A percentile compares a stretch with the other conserved stretches of the same genome.
These are phyloP conservation scores for Perithous albicinctus DNA, from an alignment of 2,888 invertebrate species.

Conservation along the genomic window DNA sequence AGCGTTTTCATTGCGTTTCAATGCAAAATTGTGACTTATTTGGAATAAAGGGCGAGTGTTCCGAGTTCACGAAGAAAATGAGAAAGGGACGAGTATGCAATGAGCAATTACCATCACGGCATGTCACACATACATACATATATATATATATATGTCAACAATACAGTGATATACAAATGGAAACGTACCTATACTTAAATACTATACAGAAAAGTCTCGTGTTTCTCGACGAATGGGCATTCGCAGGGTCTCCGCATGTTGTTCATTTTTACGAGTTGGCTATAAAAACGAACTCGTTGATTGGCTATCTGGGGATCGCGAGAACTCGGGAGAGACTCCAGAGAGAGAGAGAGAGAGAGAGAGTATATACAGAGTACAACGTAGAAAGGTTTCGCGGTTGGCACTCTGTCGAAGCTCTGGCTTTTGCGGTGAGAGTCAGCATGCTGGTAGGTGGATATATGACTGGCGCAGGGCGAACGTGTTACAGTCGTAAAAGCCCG, in stretches of 20 bases:
- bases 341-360: too few relatives aligned
- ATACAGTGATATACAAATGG: constrained; percentile 31
- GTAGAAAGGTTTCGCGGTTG: constrained; percentile 23
- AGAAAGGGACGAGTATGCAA: neutral
- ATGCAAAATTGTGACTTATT: neutral
- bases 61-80: constrained; percentile 6
- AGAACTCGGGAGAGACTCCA: constrained; percentile 29
- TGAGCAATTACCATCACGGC: constrained; percentile 41
- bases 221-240: constrained; percentile 42
- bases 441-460: neutral
- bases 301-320: constrained; percentile 54
- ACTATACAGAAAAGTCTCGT: neutral
- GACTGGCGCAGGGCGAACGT: constrained; percentile 15
- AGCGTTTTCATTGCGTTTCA: neutral
- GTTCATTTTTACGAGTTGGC: constrained; percentile 58
- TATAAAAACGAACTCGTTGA: constrained; percentile 62
- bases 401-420: constrained; percentile 32
- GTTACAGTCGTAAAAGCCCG: constrained; percentile 58
- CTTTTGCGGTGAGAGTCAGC: constrained; percentile 39
- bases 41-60: too few relatives aligned
- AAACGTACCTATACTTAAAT: neutral
- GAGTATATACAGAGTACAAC: constrained; percentile 17
- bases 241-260: constrained; percentile 21
- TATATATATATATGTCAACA: neutral
- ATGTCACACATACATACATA: too few relatives aligned